These are phyloP conservation scores for Cassiopea andromeda DNA, from an alignment of 30 jellyfish, hydroid and myxozoan genomes.

Conservation along the genomic window DNA sequence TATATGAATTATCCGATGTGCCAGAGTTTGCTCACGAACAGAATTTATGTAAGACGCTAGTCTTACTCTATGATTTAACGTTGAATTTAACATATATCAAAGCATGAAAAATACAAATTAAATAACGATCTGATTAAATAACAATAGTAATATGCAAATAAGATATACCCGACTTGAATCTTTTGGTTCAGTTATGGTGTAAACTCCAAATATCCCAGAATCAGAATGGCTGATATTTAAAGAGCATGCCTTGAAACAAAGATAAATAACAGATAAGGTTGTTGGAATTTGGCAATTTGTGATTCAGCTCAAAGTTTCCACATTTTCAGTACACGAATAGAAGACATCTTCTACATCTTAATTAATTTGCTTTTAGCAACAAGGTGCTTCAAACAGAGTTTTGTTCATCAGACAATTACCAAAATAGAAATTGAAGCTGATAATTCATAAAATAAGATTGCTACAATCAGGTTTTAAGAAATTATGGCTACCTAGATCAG, in stretches of 20 bases:
- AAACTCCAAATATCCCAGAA: constrained; percentile 88
- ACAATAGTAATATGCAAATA: too few species aligned
- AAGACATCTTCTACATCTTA: background rate
- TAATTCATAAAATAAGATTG: background rate
- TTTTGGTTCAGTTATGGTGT: constrained; percentile 82
- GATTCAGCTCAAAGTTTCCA: background rate
- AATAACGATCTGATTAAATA: background rate
- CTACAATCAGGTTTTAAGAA: background rate
- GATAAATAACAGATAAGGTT: background rate
- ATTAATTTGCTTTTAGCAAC: background rate
- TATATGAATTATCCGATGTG: too few species aligned
- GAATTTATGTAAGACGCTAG: too few species aligned
- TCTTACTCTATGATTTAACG: too few species aligned
- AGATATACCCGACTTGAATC: constrained; percentile 70
- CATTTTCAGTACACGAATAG: too few species aligned
- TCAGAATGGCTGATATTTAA: constrained; percentile 88
- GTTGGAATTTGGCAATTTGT: background rate
- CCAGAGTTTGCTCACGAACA: too few species aligned
- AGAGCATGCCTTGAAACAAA: constrained; percentile 48
- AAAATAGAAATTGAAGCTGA: background rate
- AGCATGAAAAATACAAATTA: too few species aligned
- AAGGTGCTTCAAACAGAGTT: background rate
- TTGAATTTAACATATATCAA: too few species aligned
- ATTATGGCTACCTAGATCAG: background rate
- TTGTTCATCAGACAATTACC: background rate